Conservation (phyloP, 1,140 invertebrate genomes). For the Mamestra configurata region DNA sequence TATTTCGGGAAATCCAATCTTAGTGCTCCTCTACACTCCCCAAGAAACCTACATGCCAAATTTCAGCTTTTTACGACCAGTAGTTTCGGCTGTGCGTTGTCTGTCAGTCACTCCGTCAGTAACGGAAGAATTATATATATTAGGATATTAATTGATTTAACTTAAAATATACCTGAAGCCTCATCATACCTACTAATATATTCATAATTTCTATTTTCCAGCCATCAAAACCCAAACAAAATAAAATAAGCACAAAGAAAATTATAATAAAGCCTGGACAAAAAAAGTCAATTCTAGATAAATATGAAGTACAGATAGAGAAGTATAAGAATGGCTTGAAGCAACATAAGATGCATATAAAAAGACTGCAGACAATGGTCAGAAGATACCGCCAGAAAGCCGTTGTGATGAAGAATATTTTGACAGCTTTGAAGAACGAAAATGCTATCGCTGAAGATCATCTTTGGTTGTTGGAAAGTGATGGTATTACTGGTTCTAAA, state of each 20-base stretch:
- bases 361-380: neutral
- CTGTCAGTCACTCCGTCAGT: too few relatives aligned
- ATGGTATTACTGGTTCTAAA: neutral
- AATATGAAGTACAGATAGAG: neutral
- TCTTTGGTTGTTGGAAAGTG: constrained; percentile 4
- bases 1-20: too few relatives aligned
- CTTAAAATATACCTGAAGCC: too few relatives aligned
- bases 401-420: neutral
- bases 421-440: constrained; percentile 2
- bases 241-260: neutral
- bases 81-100: too few relatives aligned
- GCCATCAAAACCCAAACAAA: neutral
- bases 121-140: too few relatives aligned
- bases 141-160: too few relatives aligned
- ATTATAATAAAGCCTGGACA: neutral
- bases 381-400: neutral
- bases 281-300: neutral
- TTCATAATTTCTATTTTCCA: neutral
- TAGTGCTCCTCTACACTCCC: too few relatives aligned
- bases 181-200: too few relatives aligned
- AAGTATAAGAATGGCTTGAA: neutral
- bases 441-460: constrained; percentile 8
- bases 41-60: too few relatives aligned
- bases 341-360: neutral
- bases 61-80: too few relatives aligned